Conservation (phyloP, 2,888 invertebrate genomes). For the Drosophila rubida region DNA sequence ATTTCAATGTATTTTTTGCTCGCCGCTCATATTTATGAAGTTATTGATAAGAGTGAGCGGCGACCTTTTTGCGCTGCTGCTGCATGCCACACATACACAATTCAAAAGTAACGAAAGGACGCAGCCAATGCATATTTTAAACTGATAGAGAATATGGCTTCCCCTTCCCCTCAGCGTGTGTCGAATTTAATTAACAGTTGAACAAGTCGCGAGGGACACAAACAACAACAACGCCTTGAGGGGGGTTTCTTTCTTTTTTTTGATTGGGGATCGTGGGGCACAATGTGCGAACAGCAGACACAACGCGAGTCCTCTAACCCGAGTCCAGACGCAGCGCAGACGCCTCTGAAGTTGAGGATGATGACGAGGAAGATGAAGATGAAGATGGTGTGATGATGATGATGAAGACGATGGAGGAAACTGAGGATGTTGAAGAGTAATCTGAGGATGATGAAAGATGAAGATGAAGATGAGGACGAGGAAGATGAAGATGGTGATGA, state of each 20-base stretch:
- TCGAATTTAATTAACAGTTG: slow-evolving; percentile 77
- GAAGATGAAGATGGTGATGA: no score
- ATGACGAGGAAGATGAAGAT: no score
- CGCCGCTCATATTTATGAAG: slow-evolving; percentile 73
- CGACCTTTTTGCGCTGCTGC: slow-evolving; percentile 29
- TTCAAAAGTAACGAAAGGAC: not conserved
- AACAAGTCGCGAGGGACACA: slow-evolving; percentile 36
- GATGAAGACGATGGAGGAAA: no score
- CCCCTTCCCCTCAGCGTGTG: slow-evolving; percentile 32
- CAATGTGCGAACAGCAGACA: slow-evolving; percentile 65
- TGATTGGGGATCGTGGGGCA: slow-evolving; percentile 22
- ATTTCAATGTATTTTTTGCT: slow-evolving; percentile 65
- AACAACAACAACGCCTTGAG: slow-evolving; percentile 14
- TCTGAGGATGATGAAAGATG: no score
- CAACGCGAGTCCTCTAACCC: not conserved
- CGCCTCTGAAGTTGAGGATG: not conserved
- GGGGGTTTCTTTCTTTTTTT: no score
- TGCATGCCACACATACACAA: slow-evolving; percentile 4
- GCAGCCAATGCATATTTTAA: slow-evolving; percentile 58
- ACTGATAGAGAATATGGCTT: slow-evolving; percentile 5
- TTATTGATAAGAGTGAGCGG: slow-evolving; percentile 70
- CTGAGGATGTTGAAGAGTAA: no score
- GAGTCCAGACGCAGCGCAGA: not conserved
- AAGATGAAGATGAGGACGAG: no score
- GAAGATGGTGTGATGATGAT: slow-evolving; percentile 24